Evolutionary conservation across 2,797 vertebrate genomes (phyloP).

Genomic region (Halcyon leucocephala): DNA sequence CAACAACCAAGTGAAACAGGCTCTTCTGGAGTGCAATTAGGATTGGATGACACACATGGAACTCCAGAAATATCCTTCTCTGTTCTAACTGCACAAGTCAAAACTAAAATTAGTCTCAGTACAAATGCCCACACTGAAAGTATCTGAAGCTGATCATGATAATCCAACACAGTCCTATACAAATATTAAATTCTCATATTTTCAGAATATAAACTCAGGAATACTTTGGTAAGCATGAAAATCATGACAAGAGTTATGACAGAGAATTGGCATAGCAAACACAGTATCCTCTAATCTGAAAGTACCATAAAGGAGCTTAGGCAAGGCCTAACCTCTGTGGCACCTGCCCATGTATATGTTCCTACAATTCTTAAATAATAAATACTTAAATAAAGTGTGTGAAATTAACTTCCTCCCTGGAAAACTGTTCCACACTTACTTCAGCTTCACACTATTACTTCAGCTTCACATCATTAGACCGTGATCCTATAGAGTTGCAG

Average conservation of each 20-base stretch:
- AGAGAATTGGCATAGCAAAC: neutral
- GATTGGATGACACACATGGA: neutral
- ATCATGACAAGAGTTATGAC: neutral
- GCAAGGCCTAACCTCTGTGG: neutral
- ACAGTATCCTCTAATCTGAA: neutral
- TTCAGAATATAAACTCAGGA: neutral
- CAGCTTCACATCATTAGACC: neutral
- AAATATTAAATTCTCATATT: neutral
- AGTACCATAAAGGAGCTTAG: neutral
- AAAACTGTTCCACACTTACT: neutral
- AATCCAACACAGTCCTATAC: neutral
- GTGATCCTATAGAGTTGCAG: neutral
- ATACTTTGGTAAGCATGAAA: neutral
- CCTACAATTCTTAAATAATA: neutral
- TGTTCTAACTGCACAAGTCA: neutral
- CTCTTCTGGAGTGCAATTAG: neutral
- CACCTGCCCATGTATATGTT: neutral
- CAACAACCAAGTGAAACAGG: neutral
- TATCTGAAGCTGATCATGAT: neutral
- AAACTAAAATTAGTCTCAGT: neutral
- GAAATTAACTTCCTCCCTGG: neutral
- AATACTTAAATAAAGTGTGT: neutral
- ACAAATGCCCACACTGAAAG: neutral
- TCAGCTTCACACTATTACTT: neutral
- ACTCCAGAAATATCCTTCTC: neutral